Conservation (phyloP, 2,113 vertebrate species). For the Larimichthys polyactis region DNA sequence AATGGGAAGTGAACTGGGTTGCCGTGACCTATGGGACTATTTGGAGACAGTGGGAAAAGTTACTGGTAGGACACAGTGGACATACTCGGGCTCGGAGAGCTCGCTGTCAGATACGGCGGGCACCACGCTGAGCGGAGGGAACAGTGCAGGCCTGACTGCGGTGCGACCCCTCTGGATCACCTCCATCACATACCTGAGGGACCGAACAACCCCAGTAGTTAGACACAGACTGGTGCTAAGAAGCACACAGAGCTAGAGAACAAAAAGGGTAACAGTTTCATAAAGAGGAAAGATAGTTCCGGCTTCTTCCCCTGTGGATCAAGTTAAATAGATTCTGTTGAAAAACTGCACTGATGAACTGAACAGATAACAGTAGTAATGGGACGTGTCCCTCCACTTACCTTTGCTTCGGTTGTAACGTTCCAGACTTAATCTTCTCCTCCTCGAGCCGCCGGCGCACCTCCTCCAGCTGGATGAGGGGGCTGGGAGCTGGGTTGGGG, state of each 20-base stretch:
- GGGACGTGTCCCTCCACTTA: slow-evolving; percentile 44
- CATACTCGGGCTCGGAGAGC: slow-evolving; percentile 89
- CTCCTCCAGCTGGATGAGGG: slow-evolving; percentile 95
- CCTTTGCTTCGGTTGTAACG: slow-evolving; percentile 89
- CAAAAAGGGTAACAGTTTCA: not conserved
- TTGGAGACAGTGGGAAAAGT: not conserved
- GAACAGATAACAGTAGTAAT: not conserved
- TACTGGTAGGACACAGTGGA: slow-evolving; percentile 66
- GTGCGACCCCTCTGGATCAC: slow-evolving; percentile 90
- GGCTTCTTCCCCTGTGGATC: not conserved
- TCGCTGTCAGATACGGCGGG: slow-evolving; percentile 89
- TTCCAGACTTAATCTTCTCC: slow-evolving; percentile 89
- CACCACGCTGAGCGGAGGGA: slow-evolving; percentile 85
- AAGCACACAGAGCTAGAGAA: slow-evolving; percentile 8
- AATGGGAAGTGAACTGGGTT: slow-evolving; percentile 1
- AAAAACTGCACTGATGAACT: not conserved
- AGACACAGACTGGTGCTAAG: slow-evolving; percentile 37
- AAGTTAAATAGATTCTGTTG: slow-evolving; percentile 1
- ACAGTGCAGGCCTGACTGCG: slow-evolving; percentile 83
- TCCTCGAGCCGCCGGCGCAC: slow-evolving; percentile 93
- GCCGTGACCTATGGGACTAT: not conserved
- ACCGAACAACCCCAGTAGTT: slow-evolving; percentile 76
- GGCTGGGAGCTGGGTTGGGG: slow-evolving; percentile 95
- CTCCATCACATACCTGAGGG: slow-evolving; percentile 90
- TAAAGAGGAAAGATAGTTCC: not conserved